These are phyloP conservation scores for Mormoops blainvillei DNA, from an alignment of 2,113 vertebrate species.

Conservation along the genomic window DNA sequence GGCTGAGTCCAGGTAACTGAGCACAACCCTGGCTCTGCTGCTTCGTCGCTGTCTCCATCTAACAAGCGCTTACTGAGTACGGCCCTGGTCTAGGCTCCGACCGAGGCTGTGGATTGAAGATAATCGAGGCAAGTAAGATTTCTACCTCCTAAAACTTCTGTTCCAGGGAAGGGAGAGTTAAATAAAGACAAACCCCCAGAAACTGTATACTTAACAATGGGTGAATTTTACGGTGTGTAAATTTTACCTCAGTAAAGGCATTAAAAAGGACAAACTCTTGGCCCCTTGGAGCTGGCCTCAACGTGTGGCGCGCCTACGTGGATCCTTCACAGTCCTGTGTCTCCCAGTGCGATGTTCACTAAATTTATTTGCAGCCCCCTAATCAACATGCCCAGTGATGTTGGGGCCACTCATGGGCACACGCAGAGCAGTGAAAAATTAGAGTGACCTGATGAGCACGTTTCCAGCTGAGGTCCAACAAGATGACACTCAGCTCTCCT, in stretches of 20 bases:
- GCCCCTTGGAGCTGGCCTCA: background rate
- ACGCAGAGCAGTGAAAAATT: background rate
- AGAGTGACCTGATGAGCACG: accelerated
- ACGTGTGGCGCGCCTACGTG: no score
- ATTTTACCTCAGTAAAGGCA: background rate
- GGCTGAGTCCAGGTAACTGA: background rate
- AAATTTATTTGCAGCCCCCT: background rate
- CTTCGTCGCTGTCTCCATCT: background rate
- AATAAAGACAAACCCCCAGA: background rate
- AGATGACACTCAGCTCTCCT: accelerated
- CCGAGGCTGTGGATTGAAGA: background rate
- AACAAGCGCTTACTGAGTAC: background rate
- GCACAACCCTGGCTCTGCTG: background rate
- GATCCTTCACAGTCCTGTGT: background rate
- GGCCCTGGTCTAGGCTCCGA: background rate
- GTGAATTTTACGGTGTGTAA: background rate
- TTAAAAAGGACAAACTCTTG: background rate
- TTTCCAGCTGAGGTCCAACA: background rate
- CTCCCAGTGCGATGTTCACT: background rate
- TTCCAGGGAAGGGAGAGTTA: background rate
- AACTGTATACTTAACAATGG: background rate
- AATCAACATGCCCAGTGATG: background rate
- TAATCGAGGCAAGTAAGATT: background rate
- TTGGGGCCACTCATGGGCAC: background rate
- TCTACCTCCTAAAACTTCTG: background rate